Evolutionary conservation across 2,888 invertebrate genomes (phyloP).

Genomic region (Cartodere bifasciata): DNA sequence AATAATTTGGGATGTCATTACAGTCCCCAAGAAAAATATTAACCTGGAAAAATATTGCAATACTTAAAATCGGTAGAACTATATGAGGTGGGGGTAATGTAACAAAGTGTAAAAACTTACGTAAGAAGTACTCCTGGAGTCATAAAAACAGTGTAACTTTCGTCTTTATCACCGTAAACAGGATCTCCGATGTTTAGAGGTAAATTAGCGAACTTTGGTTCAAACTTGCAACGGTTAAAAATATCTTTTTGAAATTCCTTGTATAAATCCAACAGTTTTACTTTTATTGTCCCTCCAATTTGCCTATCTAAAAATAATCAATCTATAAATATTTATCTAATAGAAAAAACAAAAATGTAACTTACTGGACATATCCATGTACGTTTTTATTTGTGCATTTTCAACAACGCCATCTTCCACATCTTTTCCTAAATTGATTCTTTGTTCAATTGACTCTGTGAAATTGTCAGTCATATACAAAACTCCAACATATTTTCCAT

Average conservation of each 20-base stretch:
- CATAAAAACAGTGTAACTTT: slow-evolving; percentile 67
- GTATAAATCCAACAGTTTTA: slow-evolving; percentile 54
- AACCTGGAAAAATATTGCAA: slow-evolving; percentile 45
- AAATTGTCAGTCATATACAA: slow-evolving; percentile 62
- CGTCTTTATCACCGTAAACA: slow-evolving; percentile 51
- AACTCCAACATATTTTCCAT: slow-evolving; percentile 48
- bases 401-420: slow-evolving; percentile 41
- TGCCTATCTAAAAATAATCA: slow-evolving; percentile 56
- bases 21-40: slow-evolving; percentile 72
- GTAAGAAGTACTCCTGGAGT: slow-evolving; percentile 74
- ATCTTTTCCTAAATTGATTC: slow-evolving; percentile 46
- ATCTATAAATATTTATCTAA: not conserved
- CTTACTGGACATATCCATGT: slow-evolving; percentile 66
- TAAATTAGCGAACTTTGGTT: slow-evolving; percentile 40
- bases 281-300: slow-evolving; percentile 61
- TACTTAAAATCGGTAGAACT: not conserved
- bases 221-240: slow-evolving; percentile 50
- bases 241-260: slow-evolving; percentile 50
- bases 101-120: slow-evolving; percentile 37
- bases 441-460: slow-evolving; percentile 45
- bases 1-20: slow-evolving; percentile 71
- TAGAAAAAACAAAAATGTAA: not conserved
- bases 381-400: slow-evolving; percentile 52
- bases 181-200: slow-evolving; percentile 59
- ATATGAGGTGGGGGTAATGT: not conserved